Percentiles rank a stretch among this genome's conserved stretches.
Evolutionary conservation across 2,888 invertebrate species (phyloP).

Genomic region (Sialis lutaria): DNA sequence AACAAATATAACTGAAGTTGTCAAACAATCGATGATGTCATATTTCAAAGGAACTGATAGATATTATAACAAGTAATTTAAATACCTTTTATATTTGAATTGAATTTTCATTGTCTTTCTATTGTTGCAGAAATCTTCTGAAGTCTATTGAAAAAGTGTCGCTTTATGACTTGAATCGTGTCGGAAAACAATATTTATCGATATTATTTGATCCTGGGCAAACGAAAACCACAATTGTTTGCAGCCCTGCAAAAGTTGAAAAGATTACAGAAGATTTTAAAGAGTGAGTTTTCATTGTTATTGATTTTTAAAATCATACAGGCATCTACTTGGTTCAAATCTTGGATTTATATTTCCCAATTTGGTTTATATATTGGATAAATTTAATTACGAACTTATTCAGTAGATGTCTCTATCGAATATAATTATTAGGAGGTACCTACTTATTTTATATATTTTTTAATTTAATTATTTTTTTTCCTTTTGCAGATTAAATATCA

Average conservation of each 20-base stretch:
- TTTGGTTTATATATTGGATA: no score
- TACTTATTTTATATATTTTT: neutral
- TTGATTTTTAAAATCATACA: no score
- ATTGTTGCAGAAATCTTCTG: slow-evolving; percentile 38
- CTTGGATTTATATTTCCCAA: no score
- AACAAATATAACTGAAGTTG: slow-evolving; percentile 58
- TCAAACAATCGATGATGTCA: slow-evolving; percentile 51
- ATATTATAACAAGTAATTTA: slow-evolving; percentile 43
- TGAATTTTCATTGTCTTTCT: neutral
- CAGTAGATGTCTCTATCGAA: no score
- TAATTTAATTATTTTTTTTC: slow-evolving; percentile 17
- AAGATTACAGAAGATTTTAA: slow-evolving; percentile 47
- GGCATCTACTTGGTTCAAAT: no score
- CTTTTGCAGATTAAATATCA: slow-evolving; percentile 37
- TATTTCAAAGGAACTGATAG: slow-evolving; percentile 50
- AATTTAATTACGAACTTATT: no score
- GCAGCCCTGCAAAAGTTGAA: slow-evolving; percentile 56
- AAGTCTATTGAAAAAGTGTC: slow-evolving; percentile 46
- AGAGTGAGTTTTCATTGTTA: slow-evolving; percentile 30
- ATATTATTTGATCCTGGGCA: slow-evolving; percentile 41
- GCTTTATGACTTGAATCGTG: slow-evolving; percentile 38
- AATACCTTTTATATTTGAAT: slow-evolving; percentile 2
- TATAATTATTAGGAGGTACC: neutral
- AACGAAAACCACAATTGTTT: slow-evolving; percentile 51
- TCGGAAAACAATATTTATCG: slow-evolving; percentile 54